A percentile compares a stretch with the other conserved stretches of the same genome.
phyloP scores from a whole-genome alignment of 2,888 invertebrate genomes.

The Dinocampus coccinellae region DNA sequence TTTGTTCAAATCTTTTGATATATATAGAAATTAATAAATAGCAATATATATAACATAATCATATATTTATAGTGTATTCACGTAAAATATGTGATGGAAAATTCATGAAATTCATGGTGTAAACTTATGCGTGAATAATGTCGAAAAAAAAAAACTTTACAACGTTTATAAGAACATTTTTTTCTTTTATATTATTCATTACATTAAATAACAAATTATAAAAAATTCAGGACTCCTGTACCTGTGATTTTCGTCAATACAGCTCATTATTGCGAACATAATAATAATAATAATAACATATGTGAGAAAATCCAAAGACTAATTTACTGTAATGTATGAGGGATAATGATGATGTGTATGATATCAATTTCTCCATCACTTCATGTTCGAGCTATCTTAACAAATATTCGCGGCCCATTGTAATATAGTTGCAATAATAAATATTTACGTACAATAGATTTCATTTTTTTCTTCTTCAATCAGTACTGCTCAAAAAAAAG shows the following conservation, averaged over 20 bases:
- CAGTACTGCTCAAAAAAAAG: conserved; percentile 60
- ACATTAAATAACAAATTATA: conserved; percentile 69
- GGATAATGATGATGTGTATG: not conserved
- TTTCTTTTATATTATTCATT: conserved; percentile 60
- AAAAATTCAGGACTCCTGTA: conserved; percentile 60
- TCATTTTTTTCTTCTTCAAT: conserved; percentile 31
- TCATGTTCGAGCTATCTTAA: conserved; percentile 46
- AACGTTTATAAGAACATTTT: conserved; percentile 65
- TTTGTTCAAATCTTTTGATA: no score
- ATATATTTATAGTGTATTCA: not conserved
- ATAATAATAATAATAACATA: not conserved
- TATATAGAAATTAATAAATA: no score
- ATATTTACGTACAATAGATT: conserved; percentile 55
- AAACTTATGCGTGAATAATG: conserved; percentile 67
- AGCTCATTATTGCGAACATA: conserved; percentile 7
- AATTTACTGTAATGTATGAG: not conserved
- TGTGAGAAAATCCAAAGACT: not conserved
- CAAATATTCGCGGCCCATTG: conserved; percentile 47
- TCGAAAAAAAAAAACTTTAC: conserved; percentile 64
- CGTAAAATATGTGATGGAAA: conserved; percentile 58
- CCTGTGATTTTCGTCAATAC: conserved; percentile 42
- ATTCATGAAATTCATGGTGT: conserved; percentile 64
- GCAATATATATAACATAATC: no score
- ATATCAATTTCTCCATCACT: not conserved
- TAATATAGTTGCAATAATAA: conserved; percentile 64